phyloP scores from a whole-genome alignment of 2,113 vertebrate species.

The Mesoclemmys tuberculata region DNA sequence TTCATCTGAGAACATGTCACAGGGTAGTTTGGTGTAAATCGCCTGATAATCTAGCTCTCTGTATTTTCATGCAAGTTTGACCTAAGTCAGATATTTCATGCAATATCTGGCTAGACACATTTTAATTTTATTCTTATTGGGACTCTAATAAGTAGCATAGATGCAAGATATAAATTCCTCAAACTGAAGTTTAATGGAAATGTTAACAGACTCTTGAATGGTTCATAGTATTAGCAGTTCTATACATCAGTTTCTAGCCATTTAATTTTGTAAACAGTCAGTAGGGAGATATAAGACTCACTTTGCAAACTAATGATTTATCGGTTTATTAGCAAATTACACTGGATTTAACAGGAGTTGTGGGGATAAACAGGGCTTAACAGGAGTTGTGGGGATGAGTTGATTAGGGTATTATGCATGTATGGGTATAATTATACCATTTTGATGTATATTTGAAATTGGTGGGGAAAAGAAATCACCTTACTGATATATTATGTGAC shows the following conservation, averaged over 20 bases:
- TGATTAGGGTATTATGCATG: background rate
- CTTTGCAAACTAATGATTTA: background rate
- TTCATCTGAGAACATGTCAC: too few species aligned
- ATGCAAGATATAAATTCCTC: background rate
- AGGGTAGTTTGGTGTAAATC: background rate
- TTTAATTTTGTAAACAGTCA: background rate
- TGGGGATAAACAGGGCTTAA: background rate
- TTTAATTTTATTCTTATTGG: background rate
- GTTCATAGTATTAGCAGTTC: background rate
- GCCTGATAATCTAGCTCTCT: background rate
- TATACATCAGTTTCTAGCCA: background rate
- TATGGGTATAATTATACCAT: background rate
- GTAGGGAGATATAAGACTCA: background rate
- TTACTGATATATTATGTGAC: background rate
- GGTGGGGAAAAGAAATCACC: background rate
- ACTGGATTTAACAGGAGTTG: background rate
- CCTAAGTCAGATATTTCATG: background rate
- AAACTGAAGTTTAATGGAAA: background rate
- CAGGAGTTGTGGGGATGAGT: background rate
- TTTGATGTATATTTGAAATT: background rate
- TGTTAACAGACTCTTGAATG: background rate
- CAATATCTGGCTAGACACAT: background rate
- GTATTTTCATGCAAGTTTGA: conserved; percentile 1
- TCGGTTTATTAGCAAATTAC: background rate
- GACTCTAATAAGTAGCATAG: background rate